Evolutionary conservation across 2,797 vertebrate genomes (phyloP).

Genomic region (Cyprinodon diabolis): DNA sequence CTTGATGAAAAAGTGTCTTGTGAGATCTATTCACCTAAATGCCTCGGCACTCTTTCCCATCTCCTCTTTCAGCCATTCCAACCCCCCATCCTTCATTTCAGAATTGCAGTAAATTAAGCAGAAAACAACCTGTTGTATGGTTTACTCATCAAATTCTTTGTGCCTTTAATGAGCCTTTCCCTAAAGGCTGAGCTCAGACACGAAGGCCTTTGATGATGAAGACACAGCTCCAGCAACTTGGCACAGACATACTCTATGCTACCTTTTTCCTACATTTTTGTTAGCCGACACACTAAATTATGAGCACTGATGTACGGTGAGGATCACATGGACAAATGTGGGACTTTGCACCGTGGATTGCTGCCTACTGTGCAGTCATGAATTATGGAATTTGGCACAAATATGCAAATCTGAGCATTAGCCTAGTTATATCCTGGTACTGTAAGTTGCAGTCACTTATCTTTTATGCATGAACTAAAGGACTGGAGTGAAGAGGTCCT

Average conservation of each 20-base stretch:
- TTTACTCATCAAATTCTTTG: constrained; percentile 51
- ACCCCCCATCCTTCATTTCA: constrained; percentile 38
- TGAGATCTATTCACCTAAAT: constrained; percentile 55
- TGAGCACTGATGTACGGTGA: constrained; percentile 25
- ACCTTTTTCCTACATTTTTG: constrained; percentile 31
- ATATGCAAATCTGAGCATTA: constrained; percentile 82
- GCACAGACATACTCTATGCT: constrained; percentile 35
- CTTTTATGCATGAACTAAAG: constrained; percentile 77
- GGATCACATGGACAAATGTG: constrained; percentile 59
- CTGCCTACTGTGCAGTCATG: constrained; percentile 64
- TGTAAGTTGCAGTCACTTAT: constrained; percentile 79
- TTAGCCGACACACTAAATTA: constrained; percentile 17
- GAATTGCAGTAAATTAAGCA: constrained; percentile 63
- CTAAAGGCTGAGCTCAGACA: constrained; percentile 45
- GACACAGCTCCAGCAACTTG: constrained; percentile 28
- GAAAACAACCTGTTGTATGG: constrained; percentile 38
- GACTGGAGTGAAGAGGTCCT: constrained; percentile 66
- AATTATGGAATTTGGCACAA: constrained; percentile 79
- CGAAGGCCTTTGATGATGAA: constrained; percentile 58
- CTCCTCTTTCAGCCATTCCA: constrained; percentile 22
- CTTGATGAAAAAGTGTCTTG: constrained; percentile 50
- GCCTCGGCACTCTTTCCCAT: constrained; percentile 40
- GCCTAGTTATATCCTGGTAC: constrained; percentile 78
- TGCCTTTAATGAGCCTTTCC: constrained; percentile 57
- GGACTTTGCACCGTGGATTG: constrained; percentile 41